phyloP scores from a whole-genome alignment of 2,797 vertebrate genomes.

The Bradypus variegatus region DNA sequence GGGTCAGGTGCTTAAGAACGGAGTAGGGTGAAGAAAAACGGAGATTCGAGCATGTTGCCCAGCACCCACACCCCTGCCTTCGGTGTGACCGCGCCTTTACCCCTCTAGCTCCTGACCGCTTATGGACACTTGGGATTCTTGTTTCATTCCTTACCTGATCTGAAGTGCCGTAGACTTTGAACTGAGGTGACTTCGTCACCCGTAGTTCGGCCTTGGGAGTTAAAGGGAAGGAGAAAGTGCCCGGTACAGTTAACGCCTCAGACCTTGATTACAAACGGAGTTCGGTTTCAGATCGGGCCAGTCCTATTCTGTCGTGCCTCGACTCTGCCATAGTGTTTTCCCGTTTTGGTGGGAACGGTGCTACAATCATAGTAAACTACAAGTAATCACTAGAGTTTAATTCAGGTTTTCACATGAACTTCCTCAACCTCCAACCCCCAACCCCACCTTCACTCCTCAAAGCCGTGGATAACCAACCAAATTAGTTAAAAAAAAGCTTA shows the following conservation, averaged over 20 bases:
- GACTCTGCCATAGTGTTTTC: neutral
- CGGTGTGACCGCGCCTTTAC: neutral
- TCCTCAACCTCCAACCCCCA: neutral
- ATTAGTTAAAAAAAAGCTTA: neutral
- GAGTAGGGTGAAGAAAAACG: neutral
- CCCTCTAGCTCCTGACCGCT: neutral
- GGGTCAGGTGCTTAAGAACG: neutral
- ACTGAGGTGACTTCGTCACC: constrained; percentile 60
- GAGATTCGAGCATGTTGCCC: neutral
- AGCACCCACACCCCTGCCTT: neutral
- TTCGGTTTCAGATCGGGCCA: neutral
- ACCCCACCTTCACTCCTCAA: neutral
- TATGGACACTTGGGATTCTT: neutral
- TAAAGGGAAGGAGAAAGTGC: constrained; percentile 1
- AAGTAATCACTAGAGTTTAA: neutral
- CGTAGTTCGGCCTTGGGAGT: constrained; percentile 27
- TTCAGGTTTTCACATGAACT: neutral
- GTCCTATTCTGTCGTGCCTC: neutral
- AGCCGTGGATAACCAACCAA: neutral
- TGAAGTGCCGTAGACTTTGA: constrained; percentile 53
- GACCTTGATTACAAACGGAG: neutral
- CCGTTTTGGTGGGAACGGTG: neutral
- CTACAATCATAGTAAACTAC: neutral
- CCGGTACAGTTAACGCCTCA: neutral
- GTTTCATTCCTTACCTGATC: neutral